Conservation (phyloP, 2,888 invertebrate species). For the Philonicus albiceps region DNA sequence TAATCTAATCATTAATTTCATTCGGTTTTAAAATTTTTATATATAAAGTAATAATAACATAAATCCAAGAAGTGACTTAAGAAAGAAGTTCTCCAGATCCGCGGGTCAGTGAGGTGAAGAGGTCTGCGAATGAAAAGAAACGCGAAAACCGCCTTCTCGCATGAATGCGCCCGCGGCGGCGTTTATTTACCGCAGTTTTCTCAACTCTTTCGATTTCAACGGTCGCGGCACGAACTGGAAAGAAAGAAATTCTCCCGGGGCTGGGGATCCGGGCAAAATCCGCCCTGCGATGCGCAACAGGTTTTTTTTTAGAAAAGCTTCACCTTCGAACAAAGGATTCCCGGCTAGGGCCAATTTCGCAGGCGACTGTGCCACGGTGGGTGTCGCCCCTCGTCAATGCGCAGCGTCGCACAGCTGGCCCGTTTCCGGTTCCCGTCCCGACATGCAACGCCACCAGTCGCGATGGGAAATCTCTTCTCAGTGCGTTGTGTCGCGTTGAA, state of each 20-base stretch:
- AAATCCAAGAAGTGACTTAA: too few relatives aligned
- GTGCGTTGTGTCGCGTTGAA: neutral
- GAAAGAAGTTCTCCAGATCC: neutral
- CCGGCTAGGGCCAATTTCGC: neutral
- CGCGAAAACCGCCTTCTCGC: neutral
- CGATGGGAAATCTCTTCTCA: neutral
- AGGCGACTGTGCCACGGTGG: neutral
- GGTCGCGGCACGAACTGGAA: neutral
- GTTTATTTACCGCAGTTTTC: conserved; percentile 1
- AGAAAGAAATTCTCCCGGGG: neutral
- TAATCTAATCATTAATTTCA: too few relatives aligned
- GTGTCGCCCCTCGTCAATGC: neutral
- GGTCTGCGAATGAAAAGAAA: conserved; percentile 1
- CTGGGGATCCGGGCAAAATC: too few relatives aligned
- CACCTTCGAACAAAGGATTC: neutral
- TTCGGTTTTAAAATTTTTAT: too few relatives aligned
- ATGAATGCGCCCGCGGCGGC: neutral
- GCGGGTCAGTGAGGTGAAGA: neutral
- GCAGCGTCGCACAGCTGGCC: neutral
- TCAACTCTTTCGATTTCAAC: neutral
- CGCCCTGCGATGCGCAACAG: neutral
- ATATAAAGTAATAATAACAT: too few relatives aligned
- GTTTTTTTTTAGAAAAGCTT: too few relatives aligned
- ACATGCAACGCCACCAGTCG: neutral
- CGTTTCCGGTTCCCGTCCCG: neutral